phyloP scores from a whole-genome alignment of 2,113 vertebrate genomes.

The Petaurus breviceps region DNA sequence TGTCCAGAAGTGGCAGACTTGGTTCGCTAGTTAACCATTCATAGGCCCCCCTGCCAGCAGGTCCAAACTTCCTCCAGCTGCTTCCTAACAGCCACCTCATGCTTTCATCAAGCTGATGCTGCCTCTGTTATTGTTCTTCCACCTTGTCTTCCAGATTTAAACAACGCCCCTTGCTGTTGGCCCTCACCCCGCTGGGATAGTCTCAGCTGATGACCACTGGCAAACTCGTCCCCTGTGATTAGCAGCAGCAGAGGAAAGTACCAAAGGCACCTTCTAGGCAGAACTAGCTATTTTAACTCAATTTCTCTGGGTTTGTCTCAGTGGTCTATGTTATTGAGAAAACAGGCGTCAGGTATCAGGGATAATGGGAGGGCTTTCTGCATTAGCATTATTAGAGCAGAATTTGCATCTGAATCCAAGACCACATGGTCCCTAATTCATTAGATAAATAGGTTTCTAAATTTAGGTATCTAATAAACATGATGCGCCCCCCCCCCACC shows the following conservation, averaged over 20 bases:
- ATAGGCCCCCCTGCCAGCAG: slow-evolving; percentile 88
- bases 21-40: slow-evolving; percentile 90
- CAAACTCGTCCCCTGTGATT: slow-evolving; percentile 78
- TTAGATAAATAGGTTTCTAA: slow-evolving; percentile 73
- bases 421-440: slow-evolving; percentile 65
- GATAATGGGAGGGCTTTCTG: slow-evolving; percentile 75
- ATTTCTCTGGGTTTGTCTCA: slow-evolving; percentile 86
- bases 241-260: slow-evolving; percentile 63
- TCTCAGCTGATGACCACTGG: slow-evolving; percentile 75
- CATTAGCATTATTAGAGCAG: slow-evolving; percentile 79
- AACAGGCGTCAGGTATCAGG: slow-evolving; percentile 82
- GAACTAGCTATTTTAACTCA: slow-evolving; percentile 76
- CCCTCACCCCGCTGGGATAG: slow-evolving; percentile 69
- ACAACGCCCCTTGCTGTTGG: slow-evolving; percentile 64
- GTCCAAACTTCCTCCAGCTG: slow-evolving; percentile 92
- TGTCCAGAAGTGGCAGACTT: slow-evolving; percentile 85
- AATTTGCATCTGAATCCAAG: slow-evolving; percentile 80
- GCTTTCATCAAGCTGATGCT: slow-evolving; percentile 69
- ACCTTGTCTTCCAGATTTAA: slow-evolving; percentile 53
- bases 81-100: slow-evolving; percentile 89
- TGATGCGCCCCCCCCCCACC: slow-evolving; percentile 11
- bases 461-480: slow-evolving; percentile 74
- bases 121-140: slow-evolving; percentile 57
- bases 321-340: slow-evolving; percentile 85
- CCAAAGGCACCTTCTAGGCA: slow-evolving; percentile 74